These are phyloP conservation scores for Drosophila emarginata DNA, from an alignment of 2,888 invertebrate genomes.

Conservation along the genomic window DNA sequence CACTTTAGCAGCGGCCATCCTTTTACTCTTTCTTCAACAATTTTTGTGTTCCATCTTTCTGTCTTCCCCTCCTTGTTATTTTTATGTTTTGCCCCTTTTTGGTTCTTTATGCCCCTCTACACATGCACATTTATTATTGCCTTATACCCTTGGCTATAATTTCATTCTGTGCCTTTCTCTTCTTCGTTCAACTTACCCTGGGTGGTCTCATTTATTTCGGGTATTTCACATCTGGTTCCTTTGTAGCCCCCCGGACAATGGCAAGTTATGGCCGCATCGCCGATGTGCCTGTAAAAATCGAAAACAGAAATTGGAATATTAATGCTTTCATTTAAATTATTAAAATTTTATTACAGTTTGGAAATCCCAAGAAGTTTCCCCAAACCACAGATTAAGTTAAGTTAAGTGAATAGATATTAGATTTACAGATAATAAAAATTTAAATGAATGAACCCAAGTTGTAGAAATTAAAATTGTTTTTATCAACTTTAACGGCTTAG, in stretches of 20 bases:
- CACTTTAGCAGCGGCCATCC: slow-evolving; percentile 26
- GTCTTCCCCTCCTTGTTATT: slow-evolving; percentile 1
- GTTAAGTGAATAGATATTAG: too few species aligned
- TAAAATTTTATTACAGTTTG: background rate
- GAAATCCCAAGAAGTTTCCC: background rate
- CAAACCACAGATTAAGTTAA: too few species aligned
- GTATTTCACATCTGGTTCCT: slow-evolving; percentile 88
- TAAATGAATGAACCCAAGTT: too few species aligned
- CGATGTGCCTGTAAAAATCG: slow-evolving; percentile 86
- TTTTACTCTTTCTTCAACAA: background rate
- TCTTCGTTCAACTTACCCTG: slow-evolving; percentile 77
- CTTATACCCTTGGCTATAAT: slow-evolving; percentile 36
- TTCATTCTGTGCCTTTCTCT: slow-evolving; percentile 16
- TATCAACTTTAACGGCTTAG: too few species aligned
- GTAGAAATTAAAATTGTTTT: too few species aligned
- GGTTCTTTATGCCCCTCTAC: slow-evolving; percentile 12
- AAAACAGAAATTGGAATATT: slow-evolving; percentile 8
- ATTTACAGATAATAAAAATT: too few species aligned
- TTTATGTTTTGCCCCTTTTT: background rate
- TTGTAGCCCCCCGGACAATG: slow-evolving; percentile 87
- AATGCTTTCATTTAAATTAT: slow-evolving; percentile 10
- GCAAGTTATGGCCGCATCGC: slow-evolving; percentile 89
- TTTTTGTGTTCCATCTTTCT: background rate
- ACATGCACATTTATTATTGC: slow-evolving; percentile 41
- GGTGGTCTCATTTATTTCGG: slow-evolving; percentile 81